A percentile compares a stretch with the other conserved stretches of the same genome.
phyloP scores from a whole-genome alignment of 2,888 invertebrate genomes.

The Caenorhabditis wallacei region DNA sequence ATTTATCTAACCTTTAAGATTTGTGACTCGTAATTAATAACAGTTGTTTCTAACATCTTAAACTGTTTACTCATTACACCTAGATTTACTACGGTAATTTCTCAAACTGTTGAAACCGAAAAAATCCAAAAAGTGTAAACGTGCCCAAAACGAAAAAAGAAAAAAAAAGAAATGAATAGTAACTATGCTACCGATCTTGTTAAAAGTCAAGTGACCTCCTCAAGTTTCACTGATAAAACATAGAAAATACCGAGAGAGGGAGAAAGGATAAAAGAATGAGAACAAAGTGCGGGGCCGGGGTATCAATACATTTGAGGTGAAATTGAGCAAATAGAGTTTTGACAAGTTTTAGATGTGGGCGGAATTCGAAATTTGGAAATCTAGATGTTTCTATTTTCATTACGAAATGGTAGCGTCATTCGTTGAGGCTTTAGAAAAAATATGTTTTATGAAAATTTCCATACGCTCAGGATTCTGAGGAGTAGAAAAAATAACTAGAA shows the following conservation, averaged over 20 bases:
- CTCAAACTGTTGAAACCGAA: too few relatives aligned
- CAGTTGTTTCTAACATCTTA: too few relatives aligned
- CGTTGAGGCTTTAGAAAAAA: too few relatives aligned
- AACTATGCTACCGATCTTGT: constrained; percentile 33
- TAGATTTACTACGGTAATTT: too few relatives aligned
- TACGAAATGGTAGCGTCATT: background rate
- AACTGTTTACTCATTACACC: too few relatives aligned
- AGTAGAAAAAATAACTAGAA: background rate
- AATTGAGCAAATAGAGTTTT: constrained; percentile 33
- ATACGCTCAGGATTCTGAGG: too few relatives aligned
- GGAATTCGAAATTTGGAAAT: constrained; percentile 22
- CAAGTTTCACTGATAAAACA: constrained; percentile 42
- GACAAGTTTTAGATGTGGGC: constrained; percentile 46
- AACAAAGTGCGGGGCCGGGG: constrained; percentile 31
- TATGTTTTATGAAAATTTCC: too few relatives aligned
- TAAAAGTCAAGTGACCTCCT: constrained; percentile 50
- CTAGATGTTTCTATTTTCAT: background rate
- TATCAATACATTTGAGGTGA: constrained; percentile 30
- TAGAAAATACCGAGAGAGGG: constrained; percentile 10
- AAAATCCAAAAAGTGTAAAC: background rate
- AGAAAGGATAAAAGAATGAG: constrained; percentile 8
- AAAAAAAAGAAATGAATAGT: background rate
- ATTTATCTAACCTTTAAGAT: too few relatives aligned
- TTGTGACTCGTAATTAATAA: too few relatives aligned
- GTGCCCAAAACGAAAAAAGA: constrained; percentile 23